A percentile compares a stretch with the other conserved stretches of the same genome.
These are phyloP conservation scores for Spinus olivaceus DNA, from an alignment of 2,797 vertebrate species.

Conservation along the genomic window DNA sequence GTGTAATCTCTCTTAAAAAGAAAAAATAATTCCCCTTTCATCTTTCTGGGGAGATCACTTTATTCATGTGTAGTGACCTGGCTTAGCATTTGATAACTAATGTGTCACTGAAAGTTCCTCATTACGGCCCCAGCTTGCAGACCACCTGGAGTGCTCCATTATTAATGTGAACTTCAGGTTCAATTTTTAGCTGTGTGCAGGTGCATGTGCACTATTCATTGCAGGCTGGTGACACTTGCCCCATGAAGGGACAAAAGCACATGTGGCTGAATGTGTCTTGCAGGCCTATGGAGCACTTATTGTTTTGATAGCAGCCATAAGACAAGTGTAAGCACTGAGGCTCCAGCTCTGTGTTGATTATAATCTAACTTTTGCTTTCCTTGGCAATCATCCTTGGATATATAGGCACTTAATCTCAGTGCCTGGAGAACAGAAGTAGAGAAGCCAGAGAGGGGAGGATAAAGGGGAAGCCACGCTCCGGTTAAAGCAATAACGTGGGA, in stretches of 20 bases:
- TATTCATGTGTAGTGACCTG: constrained; percentile 57
- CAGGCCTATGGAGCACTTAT: not conserved
- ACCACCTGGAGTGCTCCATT: constrained; percentile 58
- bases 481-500: not conserved
- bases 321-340: not conserved
- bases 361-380: constrained; percentile 1
- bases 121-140: constrained; percentile 33
- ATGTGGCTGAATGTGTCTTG: not conserved
- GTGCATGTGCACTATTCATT: not conserved
- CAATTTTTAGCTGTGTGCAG: constrained; percentile 24
- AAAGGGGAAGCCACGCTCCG: not conserved
- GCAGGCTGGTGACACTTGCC: not conserved
- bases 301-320: not conserved
- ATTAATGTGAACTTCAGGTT: constrained; percentile 60
- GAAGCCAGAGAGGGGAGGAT: not conserved
- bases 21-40: constrained; percentile 37
- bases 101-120: constrained; percentile 36
- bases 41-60: constrained; percentile 58
- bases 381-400: not conserved
- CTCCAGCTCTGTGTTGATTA: not conserved
- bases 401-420: not conserved
- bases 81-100: constrained; percentile 52
- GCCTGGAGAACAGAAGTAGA: not conserved
- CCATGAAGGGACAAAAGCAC: not conserved
- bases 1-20: constrained; percentile 38